A percentile compares a stretch with the other conserved stretches of the same genome.
Evolutionary conservation across 2,888 invertebrate genomes (phyloP).

Genomic region (Athripsodes cinereus): DNA sequence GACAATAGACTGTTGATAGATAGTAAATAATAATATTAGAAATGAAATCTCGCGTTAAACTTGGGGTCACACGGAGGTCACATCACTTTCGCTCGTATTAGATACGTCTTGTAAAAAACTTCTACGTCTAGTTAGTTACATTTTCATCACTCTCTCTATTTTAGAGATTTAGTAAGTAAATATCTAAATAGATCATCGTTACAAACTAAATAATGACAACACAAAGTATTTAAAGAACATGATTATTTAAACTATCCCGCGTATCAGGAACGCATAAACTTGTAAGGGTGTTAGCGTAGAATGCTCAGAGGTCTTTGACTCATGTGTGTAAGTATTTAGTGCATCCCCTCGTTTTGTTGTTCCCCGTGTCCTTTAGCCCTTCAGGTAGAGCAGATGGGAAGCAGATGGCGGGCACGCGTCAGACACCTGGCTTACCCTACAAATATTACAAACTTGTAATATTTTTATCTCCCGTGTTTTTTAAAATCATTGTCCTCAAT

Average conservation of each 20-base stretch:
- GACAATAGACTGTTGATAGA: constrained; percentile 1
- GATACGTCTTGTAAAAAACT: constrained; percentile 5
- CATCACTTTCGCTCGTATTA: constrained; percentile 32
- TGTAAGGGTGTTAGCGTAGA: neutral
- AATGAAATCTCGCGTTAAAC: too few relatives aligned
- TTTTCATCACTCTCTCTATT: constrained; percentile 29
- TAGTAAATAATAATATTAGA: too few relatives aligned
- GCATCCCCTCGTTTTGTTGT: constrained; percentile 11
- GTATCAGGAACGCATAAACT: too few relatives aligned
- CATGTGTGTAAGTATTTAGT: too few relatives aligned
- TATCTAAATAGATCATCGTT: neutral
- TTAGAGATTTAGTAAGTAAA: neutral
- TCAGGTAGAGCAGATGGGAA: constrained; percentile 10
- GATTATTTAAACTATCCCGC: too few relatives aligned
- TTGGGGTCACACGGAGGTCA: constrained; percentile 22
- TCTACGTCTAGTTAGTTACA: constrained; percentile 21
- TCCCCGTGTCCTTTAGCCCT: constrained; percentile 2
- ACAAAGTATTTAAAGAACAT: too few relatives aligned
- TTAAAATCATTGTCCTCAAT: too few relatives aligned
- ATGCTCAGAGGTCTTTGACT: neutral
- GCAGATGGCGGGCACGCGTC: constrained; percentile 21
- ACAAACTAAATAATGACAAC: too few relatives aligned
- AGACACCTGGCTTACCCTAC: constrained; percentile 14
- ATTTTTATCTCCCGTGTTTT: too few relatives aligned
- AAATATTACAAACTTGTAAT: too few relatives aligned